Conservation (phyloP, 2,113 vertebrate species). For the Stercorarius parasiticus region DNA sequence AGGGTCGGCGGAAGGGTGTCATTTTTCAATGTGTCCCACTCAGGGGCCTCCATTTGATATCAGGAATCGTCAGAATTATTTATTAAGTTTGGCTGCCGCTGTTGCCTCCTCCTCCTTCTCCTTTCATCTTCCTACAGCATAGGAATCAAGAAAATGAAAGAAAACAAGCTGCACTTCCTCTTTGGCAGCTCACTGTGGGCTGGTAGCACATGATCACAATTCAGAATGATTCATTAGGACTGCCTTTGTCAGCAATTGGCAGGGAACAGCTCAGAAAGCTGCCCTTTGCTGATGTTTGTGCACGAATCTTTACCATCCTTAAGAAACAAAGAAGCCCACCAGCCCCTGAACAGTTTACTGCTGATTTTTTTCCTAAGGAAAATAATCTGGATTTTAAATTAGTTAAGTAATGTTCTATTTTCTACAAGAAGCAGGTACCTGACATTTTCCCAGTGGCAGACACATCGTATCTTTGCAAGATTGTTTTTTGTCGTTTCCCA, state of each 20-base stretch:
- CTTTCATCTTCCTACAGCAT: slow-evolving; percentile 69
- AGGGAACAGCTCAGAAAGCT: slow-evolving; percentile 57
- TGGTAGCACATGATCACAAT: slow-evolving; percentile 77
- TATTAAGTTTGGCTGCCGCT: slow-evolving; percentile 53
- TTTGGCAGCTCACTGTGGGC: slow-evolving; percentile 73
- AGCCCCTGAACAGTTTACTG: background rate
- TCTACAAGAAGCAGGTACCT: background rate
- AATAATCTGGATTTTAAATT: slow-evolving; percentile 26
- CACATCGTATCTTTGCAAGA: background rate
- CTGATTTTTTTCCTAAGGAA: background rate
- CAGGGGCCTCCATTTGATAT: slow-evolving; percentile 71
- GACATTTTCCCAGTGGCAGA: background rate
- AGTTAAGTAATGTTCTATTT: background rate
- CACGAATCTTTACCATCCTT: background rate
- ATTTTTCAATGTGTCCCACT: slow-evolving; percentile 76
- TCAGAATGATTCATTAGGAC: slow-evolving; percentile 68
- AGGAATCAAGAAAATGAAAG: slow-evolving; percentile 69
- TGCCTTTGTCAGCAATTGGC: slow-evolving; percentile 81
- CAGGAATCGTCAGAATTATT: slow-evolving; percentile 51
- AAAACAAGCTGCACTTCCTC: slow-evolving; percentile 86
- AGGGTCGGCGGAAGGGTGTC: slow-evolving; percentile 85
- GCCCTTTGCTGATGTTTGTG: slow-evolving; percentile 41
- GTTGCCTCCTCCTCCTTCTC: slow-evolving; percentile 54
- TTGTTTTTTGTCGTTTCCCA: background rate
- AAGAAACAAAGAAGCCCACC: slow-evolving; percentile 16